Evolutionary conservation across 2,113 vertebrate species (phyloP).

Genomic region (Rhabdomys dilectus): DNA sequence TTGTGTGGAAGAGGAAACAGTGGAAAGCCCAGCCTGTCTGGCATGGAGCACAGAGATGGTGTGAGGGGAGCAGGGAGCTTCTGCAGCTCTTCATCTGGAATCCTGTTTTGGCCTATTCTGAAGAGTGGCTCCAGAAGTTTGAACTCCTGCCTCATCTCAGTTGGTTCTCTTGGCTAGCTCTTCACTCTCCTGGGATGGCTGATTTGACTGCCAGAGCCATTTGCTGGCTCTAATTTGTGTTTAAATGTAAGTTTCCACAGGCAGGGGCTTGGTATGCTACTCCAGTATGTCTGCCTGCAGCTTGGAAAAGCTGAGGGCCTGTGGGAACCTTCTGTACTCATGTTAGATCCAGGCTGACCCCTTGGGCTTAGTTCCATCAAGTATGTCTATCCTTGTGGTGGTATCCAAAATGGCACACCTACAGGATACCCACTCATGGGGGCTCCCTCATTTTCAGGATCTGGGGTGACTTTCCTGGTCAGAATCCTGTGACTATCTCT

Average conservation of each 20-base stretch:
- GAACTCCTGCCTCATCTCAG: slow-evolving; percentile 30
- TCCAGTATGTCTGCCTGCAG: slow-evolving; percentile 47
- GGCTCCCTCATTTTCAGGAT: background rate
- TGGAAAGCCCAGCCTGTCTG: background rate
- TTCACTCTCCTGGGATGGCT: slow-evolving; percentile 68
- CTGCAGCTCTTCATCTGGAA: background rate
- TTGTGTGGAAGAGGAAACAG: background rate
- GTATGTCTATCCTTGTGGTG: background rate
- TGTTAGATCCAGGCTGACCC: background rate
- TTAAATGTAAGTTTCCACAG: slow-evolving; percentile 81
- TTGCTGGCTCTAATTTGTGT: slow-evolving; percentile 78
- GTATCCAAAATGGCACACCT: background rate
- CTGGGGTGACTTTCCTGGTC: background rate
- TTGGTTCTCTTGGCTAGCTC: slow-evolving; percentile 69
- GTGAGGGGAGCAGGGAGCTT: background rate
- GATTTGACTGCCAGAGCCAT: slow-evolving; percentile 78
- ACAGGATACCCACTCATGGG: no score
- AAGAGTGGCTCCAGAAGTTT: slow-evolving; percentile 15
- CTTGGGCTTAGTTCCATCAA: background rate
- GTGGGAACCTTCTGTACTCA: background rate
- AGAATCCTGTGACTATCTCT: background rate
- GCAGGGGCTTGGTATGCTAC: slow-evolving; percentile 71
- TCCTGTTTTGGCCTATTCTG: background rate
- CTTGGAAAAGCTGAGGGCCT: background rate
- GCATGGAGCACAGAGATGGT: background rate